phyloP scores from a whole-genome alignment of 2,888 invertebrate species.

The Lacanobia wlatinum region DNA sequence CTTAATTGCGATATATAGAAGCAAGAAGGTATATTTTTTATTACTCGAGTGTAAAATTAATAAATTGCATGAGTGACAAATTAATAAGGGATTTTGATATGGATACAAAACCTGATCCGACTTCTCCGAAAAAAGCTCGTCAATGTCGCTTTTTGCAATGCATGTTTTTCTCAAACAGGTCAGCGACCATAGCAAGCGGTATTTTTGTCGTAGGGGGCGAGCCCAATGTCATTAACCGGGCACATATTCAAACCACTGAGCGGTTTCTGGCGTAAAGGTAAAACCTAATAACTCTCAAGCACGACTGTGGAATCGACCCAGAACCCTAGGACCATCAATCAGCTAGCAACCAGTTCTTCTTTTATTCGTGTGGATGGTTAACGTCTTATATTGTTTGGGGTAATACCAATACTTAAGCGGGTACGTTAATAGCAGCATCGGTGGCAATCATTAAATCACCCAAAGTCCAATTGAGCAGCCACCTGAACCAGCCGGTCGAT shows the following conservation, averaged over 20 bases:
- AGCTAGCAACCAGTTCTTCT: too few relatives aligned
- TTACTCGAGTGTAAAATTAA: not conserved
- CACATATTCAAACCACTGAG: not conserved
- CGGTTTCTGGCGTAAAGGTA: too few relatives aligned
- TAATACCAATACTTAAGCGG: too few relatives aligned
- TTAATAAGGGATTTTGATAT: not conserved
- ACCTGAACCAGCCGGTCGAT: too few relatives aligned
- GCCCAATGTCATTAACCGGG: not conserved
- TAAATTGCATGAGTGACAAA: not conserved
- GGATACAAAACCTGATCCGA: not conserved
- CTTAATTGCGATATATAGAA: not conserved
- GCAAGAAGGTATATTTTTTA: not conserved
- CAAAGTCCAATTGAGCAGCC: too few relatives aligned
- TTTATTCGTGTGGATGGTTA: too few relatives aligned
- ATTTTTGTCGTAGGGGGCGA: not conserved
- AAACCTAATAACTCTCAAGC: too few relatives aligned
- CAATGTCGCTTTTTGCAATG: not conserved
- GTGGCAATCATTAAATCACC: too few relatives aligned
- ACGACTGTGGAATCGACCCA: too few relatives aligned
- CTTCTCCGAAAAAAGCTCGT: not conserved
- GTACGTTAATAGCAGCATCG: too few relatives aligned
- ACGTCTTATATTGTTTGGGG: too few relatives aligned
- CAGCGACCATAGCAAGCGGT: not conserved
- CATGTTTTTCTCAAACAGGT: not conserved
- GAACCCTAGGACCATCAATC: too few relatives aligned